Percentiles rank a stretch among this genome's conserved stretches.
Conservation (phyloP, 2,888 invertebrate genomes). For the Exocentrus adspersus region DNA sequence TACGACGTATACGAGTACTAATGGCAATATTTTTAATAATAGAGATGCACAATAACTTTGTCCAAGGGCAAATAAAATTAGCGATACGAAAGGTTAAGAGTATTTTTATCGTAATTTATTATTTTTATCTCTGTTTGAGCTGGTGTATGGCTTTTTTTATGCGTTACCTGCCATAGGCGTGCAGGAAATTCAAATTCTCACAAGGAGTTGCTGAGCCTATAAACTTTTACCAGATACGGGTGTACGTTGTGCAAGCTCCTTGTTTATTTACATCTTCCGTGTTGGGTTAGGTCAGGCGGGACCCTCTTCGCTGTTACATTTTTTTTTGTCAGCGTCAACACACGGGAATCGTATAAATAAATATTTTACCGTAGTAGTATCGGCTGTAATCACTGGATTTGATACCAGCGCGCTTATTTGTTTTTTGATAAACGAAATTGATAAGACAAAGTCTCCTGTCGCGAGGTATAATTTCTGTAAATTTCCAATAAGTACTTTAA, state of each 20-base stretch:
- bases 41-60: slow-evolving; percentile 24
- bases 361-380: no score
- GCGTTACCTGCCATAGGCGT: not conserved
- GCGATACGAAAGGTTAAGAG: slow-evolving; percentile 21
- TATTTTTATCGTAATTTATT: slow-evolving; percentile 22
- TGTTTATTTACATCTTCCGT: no score
- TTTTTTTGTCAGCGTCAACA: no score
- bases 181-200: not conserved
- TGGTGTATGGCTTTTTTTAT: not conserved
- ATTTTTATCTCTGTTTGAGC: slow-evolving; percentile 18
- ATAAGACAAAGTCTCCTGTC: no score
- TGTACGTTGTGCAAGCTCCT: no score
- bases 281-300: slow-evolving; percentile 14
- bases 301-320: no score
- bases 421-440: slow-evolving; percentile 35
- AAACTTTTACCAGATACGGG: no score
- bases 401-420: slow-evolving; percentile 30
- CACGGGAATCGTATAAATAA: no score
- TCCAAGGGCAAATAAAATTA: slow-evolving; percentile 21
- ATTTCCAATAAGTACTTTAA: slow-evolving; percentile 1
- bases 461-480: slow-evolving; percentile 28
- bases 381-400: no score
- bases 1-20: not conserved
- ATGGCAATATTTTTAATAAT: slow-evolving; percentile 4
- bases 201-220: not conserved